phyloP scores from a whole-genome alignment of 2,888 invertebrate species.

The Dioctria rufipes region DNA sequence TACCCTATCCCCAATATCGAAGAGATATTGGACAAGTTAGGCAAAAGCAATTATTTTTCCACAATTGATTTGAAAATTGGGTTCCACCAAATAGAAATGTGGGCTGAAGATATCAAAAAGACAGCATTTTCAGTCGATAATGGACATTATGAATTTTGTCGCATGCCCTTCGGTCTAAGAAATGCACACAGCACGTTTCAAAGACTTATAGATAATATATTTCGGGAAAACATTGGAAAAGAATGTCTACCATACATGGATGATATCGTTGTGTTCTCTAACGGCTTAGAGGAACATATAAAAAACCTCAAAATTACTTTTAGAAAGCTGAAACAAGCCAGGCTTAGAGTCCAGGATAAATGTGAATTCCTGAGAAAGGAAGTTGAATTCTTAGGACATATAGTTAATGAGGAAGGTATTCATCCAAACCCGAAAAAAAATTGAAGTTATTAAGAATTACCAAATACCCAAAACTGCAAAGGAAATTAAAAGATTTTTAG shows the following conservation, averaged over 20 bases:
- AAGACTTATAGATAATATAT: too few relatives aligned
- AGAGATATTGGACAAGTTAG: conserved; percentile 62
- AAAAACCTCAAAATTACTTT: too few relatives aligned
- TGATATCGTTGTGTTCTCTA: too few relatives aligned
- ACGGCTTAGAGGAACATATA: too few relatives aligned
- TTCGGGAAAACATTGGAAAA: too few relatives aligned
- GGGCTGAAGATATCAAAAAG: conserved; percentile 53
- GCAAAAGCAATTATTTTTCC: conserved; percentile 61
- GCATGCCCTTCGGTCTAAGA: conserved; percentile 18
- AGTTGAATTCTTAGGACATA: conserved; percentile 51
- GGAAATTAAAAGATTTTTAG: conserved; percentile 5
- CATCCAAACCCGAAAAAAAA: too few relatives aligned
- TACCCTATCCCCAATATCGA: conserved; percentile 61
- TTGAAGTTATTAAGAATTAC: conserved; percentile 57
- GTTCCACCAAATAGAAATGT: conserved; percentile 55
- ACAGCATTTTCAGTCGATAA: conserved; percentile 57
- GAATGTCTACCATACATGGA: too few relatives aligned
- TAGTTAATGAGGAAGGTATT: background rate
- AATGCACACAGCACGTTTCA: conserved; percentile 52
- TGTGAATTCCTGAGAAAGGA: conserved; percentile 58
- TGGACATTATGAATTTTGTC: too few relatives aligned
- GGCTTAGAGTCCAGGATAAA: too few relatives aligned
- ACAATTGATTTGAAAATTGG: conserved; percentile 59
- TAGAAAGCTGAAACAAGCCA: too few relatives aligned
- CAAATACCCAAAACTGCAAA: conserved; percentile 48